Conservation (phyloP, 2,888 invertebrate species). For the Stegana nigrithorax region DNA sequence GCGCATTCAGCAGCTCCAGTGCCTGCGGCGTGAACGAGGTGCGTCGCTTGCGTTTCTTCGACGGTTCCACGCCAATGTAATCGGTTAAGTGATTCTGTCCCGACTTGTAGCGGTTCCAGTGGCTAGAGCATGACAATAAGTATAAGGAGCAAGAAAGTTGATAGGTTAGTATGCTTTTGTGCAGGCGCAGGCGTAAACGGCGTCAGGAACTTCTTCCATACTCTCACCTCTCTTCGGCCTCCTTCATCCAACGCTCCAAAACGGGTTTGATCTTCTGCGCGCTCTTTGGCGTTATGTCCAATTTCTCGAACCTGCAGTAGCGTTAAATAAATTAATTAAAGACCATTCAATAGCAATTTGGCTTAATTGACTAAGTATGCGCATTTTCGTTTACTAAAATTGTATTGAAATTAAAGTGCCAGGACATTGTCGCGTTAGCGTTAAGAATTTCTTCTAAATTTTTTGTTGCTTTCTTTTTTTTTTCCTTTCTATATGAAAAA, state of each 20-base stretch:
- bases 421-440: slow-evolving; percentile 75
- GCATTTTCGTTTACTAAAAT: slow-evolving; percentile 30
- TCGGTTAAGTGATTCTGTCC: slow-evolving; percentile 95
- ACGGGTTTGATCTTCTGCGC: slow-evolving; percentile 99
- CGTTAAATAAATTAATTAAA: background rate
- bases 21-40: slow-evolving; percentile 98
- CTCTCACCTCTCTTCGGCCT: slow-evolving; percentile 93
- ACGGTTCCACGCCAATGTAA: slow-evolving; percentile 95
- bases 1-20: slow-evolving; percentile 91
- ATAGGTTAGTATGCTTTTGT: slow-evolving; percentile 22
- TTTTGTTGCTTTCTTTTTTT: slow-evolving; percentile 13
- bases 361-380: slow-evolving; percentile 31
- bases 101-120: slow-evolving; percentile 86
- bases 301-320: slow-evolving; percentile 92
- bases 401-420: slow-evolving; percentile 70
- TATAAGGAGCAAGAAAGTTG: slow-evolving; percentile 30
- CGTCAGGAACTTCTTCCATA: slow-evolving; percentile 65
- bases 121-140: slow-evolving; percentile 64
- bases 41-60: slow-evolving; percentile 94
- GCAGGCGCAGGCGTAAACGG: slow-evolving; percentile 33
- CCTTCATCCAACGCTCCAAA: slow-evolving; percentile 98
- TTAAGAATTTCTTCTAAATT: slow-evolving; percentile 47
- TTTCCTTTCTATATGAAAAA: slow-evolving; percentile 6
- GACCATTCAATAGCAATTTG: too few species aligned
- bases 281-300: slow-evolving; percentile 99